Evolutionary conservation across 2,113 vertebrate genomes (phyloP), one percentile per base, ranked within the genome.

Genomic region (Corythornis cristatus): DNA sequence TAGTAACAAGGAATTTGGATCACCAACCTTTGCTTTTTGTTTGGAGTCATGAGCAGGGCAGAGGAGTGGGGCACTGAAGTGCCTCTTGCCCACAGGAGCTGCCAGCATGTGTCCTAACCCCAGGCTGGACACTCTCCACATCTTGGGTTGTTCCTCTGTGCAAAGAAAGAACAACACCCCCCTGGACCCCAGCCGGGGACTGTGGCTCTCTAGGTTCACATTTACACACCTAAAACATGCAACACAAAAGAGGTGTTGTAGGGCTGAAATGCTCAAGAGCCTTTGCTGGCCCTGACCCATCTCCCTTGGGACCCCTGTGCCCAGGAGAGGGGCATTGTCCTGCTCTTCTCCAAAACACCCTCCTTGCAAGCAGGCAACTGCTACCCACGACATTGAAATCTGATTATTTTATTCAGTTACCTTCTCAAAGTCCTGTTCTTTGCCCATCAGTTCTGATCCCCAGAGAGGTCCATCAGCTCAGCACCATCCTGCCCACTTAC

Each of bases 1-100:
- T 3, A 42, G 6, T 10, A 11, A 31, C 37, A 12, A 54, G 45
- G 42, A 25, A 28, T 28, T 54, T 28, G 31, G 25, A 33, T 77
- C 28, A 4, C 8, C 0, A 0, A 35, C 37, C n/a, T 80, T 54
- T 20, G 31, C 7, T 15, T 22, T 62, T 35, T 29, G 9, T 48
- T 22, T 40, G 53, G 81, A 25, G 57, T 7, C 43, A n/a, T 0
- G 5, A 90, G 48, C 3, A 6, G 31, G 0, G 8, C 3, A n/a
- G 8, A 64, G 45, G 33, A 64, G 56, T 0, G 0, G 12, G 33
- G 3, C 18, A 8, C 3, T 0, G 1, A 3, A 0, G 15, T 12
- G 50, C 26, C 4, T 0, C 22, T 12, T 8, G 51, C 23, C 46
- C 10, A 2, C 42, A 7, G 26, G 50, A 29, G 51, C 3, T 13